These are phyloP conservation scores for Sebastes goodei DNA, from an alignment of 2,797 vertebrate genomes.

Conservation along the genomic window DNA sequence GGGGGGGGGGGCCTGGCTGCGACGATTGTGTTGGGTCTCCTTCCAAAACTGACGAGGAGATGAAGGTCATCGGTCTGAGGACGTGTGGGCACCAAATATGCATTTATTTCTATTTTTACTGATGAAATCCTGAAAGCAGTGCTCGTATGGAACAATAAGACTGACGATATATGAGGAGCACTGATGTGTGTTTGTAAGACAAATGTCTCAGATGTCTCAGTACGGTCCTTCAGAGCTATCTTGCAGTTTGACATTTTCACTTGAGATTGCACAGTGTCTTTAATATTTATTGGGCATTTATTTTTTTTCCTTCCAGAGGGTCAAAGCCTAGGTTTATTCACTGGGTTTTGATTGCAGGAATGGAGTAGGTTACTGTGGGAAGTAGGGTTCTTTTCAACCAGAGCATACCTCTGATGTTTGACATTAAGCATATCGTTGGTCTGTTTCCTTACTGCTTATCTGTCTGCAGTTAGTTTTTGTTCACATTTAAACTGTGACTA, in stretches of 20 bases:
- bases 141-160: constrained; percentile 36
- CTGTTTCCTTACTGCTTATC: background rate
- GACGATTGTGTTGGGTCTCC: constrained; percentile 38
- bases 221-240: constrained; percentile 3
- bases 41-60: constrained; percentile 13
- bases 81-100: background rate
- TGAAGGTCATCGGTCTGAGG: constrained; percentile 20
- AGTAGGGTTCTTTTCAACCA: background rate
- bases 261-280: constrained; percentile 1
- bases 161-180: background rate
- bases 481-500: constrained; percentile 7
- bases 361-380: background rate
- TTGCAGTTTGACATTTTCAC: constrained; percentile 27
- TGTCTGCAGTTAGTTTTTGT: constrained; percentile 8
- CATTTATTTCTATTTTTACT: constrained; percentile 27
- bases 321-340: background rate
- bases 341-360: background rate
- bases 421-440: background rate
- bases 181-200: background rate
- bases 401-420: constrained; percentile 7
- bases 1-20: background rate
- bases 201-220: background rate
- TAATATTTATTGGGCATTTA: background rate
- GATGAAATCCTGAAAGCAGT: constrained; percentile 39
- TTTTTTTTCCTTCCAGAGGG: background rate